phyloP scores from a whole-genome alignment of 1,140 invertebrate genomes.

The Chlorops oryzae region DNA sequence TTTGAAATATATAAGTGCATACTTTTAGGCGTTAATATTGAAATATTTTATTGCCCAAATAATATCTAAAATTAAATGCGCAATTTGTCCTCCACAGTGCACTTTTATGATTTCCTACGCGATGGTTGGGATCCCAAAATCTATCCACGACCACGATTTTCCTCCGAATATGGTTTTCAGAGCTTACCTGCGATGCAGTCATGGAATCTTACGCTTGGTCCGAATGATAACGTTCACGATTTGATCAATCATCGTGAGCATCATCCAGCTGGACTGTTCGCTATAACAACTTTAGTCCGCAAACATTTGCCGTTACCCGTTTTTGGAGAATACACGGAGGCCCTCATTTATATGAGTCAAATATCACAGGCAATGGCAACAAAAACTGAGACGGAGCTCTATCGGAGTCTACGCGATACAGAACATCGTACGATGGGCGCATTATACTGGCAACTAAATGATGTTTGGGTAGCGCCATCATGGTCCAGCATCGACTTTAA shows the following conservation, averaged over 20 bases:
- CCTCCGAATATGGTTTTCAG: slow-evolving; percentile 94
- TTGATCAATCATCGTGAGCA: slow-evolving; percentile 77
- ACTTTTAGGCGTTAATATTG: no score
- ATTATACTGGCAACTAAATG: slow-evolving; percentile 98
- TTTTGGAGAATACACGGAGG: slow-evolving; percentile 50
- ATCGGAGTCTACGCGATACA: slow-evolving; percentile 64
- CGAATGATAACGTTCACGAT: slow-evolving; percentile 56
- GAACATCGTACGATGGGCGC: slow-evolving; percentile 88
- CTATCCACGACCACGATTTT: slow-evolving; percentile 78
- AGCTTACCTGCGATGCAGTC: slow-evolving; percentile 66
- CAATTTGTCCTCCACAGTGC: slow-evolving; percentile 57
- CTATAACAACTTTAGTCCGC: slow-evolving; percentile 56
- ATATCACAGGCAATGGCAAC: slow-evolving; percentile 82
- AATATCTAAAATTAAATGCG: not conserved
- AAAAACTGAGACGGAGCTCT: slow-evolving; percentile 83
- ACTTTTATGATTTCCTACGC: slow-evolving; percentile 83
- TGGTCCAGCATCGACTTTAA: slow-evolving; percentile 83
- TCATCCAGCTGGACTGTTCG: slow-evolving; percentile 61
- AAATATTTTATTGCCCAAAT: no score
- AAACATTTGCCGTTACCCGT: slow-evolving; percentile 55
- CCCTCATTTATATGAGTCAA: slow-evolving; percentile 70
- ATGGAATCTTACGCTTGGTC: slow-evolving; percentile 52
- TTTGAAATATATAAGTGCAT: no score
- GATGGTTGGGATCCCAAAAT: slow-evolving; percentile 74
- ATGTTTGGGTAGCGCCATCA: slow-evolving; percentile 95